Evolutionary conservation across 2,113 vertebrate genomes (phyloP).

Genomic region (Ammodytes dubius): DNA sequence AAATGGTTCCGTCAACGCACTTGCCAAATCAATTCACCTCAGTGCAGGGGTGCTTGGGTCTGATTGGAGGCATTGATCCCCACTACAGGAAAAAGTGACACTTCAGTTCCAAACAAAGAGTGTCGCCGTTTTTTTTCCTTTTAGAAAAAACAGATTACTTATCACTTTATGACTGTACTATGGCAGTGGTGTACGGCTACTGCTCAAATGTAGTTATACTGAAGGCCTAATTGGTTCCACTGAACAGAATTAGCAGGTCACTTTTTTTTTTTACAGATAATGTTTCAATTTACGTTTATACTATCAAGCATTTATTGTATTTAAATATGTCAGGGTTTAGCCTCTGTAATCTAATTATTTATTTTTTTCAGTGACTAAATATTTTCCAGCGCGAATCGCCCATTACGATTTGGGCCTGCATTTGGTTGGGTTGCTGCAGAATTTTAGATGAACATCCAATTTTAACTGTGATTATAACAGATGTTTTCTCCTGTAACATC

Average conservation of each 20-base stretch:
- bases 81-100: conserved; percentile 35
- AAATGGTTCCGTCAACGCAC: conserved; percentile 78
- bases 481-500: conserved; percentile 44
- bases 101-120: conserved; percentile 30
- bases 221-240: conserved; percentile 6
- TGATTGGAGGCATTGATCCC: conserved; percentile 44
- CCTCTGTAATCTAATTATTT: background rate
- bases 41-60: conserved; percentile 34
- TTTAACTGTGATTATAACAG: conserved; percentile 33
- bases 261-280: conserved; percentile 19
- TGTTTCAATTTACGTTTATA: background rate
- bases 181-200: conserved; percentile 33
- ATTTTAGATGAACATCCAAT: conserved; percentile 11
- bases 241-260: conserved; percentile 10
- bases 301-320: background rate
- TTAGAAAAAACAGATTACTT: conserved; percentile 43
- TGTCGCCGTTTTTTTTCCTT: conserved; percentile 60
- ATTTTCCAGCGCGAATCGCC: background rate
- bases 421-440: background rate
- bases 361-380: background rate
- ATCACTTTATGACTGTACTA: conserved; percentile 43
- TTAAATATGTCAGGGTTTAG: background rate
- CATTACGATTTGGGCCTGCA: background rate
- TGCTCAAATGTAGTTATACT: background rate
- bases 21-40: conserved; percentile 74